Conservation (phyloP, 2,888 invertebrate genomes). For the Nineta flava region DNA sequence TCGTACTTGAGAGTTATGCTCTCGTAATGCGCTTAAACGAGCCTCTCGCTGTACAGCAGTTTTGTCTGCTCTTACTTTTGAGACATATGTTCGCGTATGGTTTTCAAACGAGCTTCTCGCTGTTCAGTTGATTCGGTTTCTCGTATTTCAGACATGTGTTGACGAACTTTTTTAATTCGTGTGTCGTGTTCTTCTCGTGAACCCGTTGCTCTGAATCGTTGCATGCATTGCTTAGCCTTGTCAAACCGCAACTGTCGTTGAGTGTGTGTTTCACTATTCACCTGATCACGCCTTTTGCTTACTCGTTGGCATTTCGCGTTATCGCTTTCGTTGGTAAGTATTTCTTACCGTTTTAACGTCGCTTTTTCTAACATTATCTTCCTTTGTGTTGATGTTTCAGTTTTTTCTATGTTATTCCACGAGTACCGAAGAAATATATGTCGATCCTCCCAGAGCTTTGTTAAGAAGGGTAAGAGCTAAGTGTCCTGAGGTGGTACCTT, state of each 20-base stretch:
- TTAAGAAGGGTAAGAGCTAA: too few relatives aligned
- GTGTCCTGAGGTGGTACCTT: too few relatives aligned
- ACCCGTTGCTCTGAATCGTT: background rate
- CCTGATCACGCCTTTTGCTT: constrained; percentile 1
- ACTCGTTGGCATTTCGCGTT: background rate
- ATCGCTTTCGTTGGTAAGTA: background rate
- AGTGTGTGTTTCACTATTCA: background rate
- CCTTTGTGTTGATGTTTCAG: constrained; percentile 8
- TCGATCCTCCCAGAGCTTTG: too few relatives aligned
- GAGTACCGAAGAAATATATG: constrained; percentile 1
- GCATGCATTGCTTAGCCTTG: background rate
- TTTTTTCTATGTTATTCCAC: background rate
- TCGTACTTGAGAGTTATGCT: constrained; percentile 4
- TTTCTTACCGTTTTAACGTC: constrained; percentile 4
- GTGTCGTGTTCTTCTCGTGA: constrained; percentile 1
- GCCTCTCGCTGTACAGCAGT: constrained; percentile 5
- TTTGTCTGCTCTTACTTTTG: constrained; percentile 1
- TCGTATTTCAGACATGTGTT: background rate
- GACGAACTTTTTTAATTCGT: background rate
- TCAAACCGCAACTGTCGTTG: background rate
- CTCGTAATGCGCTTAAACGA: background rate
- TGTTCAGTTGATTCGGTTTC: background rate
- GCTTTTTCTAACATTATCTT: constrained; percentile 7
- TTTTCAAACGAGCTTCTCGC: background rate
- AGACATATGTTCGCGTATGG: background rate